Base-by-base conservation (phyloP, 1,140 invertebrate genomes). In the Cryptotermes secundus region DNA sequence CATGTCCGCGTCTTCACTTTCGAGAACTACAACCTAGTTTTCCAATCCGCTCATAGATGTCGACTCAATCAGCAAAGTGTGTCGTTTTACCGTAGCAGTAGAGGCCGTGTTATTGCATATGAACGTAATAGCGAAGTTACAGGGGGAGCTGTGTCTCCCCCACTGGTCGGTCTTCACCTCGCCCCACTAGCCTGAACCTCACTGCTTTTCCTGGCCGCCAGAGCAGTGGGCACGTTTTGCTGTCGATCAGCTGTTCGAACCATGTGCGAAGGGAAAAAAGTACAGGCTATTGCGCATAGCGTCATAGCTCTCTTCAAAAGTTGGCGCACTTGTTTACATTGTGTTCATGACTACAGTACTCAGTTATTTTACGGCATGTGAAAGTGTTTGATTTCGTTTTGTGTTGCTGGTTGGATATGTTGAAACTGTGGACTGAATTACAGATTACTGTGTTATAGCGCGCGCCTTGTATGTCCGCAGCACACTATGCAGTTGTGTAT, bases 21-120 rank as follows among this genome's bases (percentile, higher is more conserved):
- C 3, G 9, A 31, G 9, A 72, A 31, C 59, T 72, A 72, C 59
- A 72, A 72, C 26, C 59, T 72, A 72, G 59, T 72, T 72, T 72
- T 26, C 59, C 59, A 72, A 72, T 72, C 3, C 59, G 59, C 59
- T 72, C 59, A 72, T 72, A 72, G 59, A 72, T 72, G 59, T 72
- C 59, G 59, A 72, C 59, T 72, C 59, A 72, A 72, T 72, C n/a
- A 72, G 59, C 59, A 72, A 72, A 72, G 59, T 72, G 59, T 49
- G 14, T 49, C 45, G 45, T 49, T 49, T 49, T 49, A 49, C 45
- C 45, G 45, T 19, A 49, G 45, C 45, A 49, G 45, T 72, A 31
- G 59, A 2, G 59, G 26, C 26, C 59, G 59, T 72, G 59, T 72
- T 72, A 72, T 31, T 72, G 59, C 59, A 72, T 72, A 72, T 72